These are phyloP conservation scores for Alentia gelatinosa DNA, from an alignment of 2,888 invertebrate genomes.

Conservation along the genomic window DNA sequence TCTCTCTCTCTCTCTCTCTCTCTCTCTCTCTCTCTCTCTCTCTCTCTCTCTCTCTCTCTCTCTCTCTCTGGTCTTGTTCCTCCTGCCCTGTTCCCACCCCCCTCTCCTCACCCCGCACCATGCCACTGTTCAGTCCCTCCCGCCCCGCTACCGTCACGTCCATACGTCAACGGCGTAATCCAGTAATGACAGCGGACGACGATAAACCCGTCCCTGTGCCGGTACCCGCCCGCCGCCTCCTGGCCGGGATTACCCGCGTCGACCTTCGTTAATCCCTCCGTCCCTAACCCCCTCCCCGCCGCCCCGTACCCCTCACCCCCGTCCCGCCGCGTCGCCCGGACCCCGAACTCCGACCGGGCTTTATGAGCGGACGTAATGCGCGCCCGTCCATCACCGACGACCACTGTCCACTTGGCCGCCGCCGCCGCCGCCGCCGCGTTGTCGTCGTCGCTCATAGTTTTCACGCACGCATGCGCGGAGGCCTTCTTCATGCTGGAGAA, in stretches of 20 bases:
- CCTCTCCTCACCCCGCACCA: not conserved
- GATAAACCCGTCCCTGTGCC: not conserved
- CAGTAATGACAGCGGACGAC: not conserved
- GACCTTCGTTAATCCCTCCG: not conserved
- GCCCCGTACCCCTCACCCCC: not conserved
- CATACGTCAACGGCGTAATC: slow-evolving; percentile 29
- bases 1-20: too few species aligned
- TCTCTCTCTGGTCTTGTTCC: not conserved
- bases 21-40: too few species aligned
- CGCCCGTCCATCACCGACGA: slow-evolving; percentile 2
- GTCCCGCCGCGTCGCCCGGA: not conserved
- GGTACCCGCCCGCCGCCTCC: not conserved
- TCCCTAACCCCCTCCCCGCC: not conserved
- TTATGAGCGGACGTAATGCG: slow-evolving; percentile 21
- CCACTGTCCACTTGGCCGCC: slow-evolving; percentile 15
- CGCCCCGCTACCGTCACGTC: not conserved
- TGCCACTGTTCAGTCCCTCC: not conserved
- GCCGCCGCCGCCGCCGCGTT: not conserved
- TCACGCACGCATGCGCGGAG: not conserved
- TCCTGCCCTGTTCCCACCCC: not conserved
- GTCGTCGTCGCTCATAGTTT: too few species aligned
- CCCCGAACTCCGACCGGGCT: not conserved
- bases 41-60: too few species aligned
- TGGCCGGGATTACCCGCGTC: not conserved
- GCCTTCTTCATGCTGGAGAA: too few species aligned